Conservation (phyloP, 2,113 vertebrate species). For the Eretmochelys imbricata region DNA sequence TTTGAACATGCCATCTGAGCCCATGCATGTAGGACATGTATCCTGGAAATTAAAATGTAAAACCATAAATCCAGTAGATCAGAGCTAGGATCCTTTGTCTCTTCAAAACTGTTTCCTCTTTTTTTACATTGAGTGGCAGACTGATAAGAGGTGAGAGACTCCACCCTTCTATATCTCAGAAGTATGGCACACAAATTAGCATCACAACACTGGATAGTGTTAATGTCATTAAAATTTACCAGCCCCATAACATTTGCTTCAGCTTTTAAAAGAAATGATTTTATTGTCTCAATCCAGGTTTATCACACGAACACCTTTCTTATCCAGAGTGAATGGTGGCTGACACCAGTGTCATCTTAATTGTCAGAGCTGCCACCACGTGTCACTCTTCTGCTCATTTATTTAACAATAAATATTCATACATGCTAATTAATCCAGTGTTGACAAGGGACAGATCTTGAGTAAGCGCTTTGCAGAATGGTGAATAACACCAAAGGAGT, state of each 20-base stretch:
- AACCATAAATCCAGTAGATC: conserved; percentile 37
- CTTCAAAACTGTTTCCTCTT: background rate
- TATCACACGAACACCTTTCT: background rate
- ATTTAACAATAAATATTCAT: background rate
- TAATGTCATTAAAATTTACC: background rate
- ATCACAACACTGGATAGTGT: background rate
- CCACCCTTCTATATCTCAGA: background rate
- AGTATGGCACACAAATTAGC: background rate
- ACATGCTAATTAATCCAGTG: background rate
- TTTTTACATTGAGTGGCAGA: background rate
- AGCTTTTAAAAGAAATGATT: background rate
- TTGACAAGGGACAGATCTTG: background rate
- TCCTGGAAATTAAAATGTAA: conserved; percentile 28
- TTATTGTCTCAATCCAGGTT: rapidly evolving
- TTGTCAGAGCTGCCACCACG: background rate
- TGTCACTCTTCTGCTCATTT: background rate
- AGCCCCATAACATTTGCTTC: background rate
- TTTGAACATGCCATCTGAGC: background rate
- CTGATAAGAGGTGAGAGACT: background rate
- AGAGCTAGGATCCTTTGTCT: background rate
- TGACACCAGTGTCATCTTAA: background rate
- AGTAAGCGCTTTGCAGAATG: background rate
- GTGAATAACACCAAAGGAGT: background rate
- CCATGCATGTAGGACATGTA: background rate
- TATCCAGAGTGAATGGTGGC: background rate